These are phyloP conservation scores for Lithophane socia DNA, from an alignment of 2,888 invertebrate genomes.

Conservation along the genomic window DNA sequence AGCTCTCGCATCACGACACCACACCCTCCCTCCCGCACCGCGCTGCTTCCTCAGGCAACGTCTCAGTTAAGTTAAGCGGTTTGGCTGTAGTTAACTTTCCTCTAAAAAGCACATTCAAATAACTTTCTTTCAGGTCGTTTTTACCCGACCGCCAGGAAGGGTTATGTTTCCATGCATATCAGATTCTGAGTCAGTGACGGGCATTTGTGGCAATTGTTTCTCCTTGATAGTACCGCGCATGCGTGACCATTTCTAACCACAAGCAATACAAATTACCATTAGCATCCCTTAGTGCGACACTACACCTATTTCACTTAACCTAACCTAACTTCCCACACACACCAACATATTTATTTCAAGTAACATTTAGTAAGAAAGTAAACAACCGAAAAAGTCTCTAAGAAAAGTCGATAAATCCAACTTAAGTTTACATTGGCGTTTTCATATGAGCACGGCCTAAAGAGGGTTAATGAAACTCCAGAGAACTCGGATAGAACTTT, in stretches of 20 bases:
- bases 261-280: conserved; percentile 19
- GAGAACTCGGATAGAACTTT: conserved; percentile 71
- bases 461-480: conserved; percentile 73
- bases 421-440: conserved; percentile 76
- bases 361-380: conserved; percentile 53
- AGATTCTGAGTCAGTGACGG: not conserved
- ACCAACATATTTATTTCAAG: conserved; percentile 45
- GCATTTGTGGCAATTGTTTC: not conserved
- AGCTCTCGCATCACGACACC: too few species aligned
- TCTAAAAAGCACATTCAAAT: not conserved
- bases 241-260: not conserved
- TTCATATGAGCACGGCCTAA: conserved; percentile 71
- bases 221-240: not conserved
- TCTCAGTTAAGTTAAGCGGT: too few species aligned
- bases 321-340: conserved; percentile 14
- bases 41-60: too few species aligned
- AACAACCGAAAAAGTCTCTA: conserved; percentile 42
- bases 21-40: too few species aligned
- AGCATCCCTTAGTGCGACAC: not conserved
- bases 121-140: not conserved
- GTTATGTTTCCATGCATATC: not conserved
- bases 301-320: conserved; percentile 41
- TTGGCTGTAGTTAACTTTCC: too few species aligned
- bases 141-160: not conserved
- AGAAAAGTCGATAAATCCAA: conserved; percentile 71